Base-by-base conservation (phyloP, 2,888 invertebrate genomes). In the Steinernema hermaphroditum region DNA sequence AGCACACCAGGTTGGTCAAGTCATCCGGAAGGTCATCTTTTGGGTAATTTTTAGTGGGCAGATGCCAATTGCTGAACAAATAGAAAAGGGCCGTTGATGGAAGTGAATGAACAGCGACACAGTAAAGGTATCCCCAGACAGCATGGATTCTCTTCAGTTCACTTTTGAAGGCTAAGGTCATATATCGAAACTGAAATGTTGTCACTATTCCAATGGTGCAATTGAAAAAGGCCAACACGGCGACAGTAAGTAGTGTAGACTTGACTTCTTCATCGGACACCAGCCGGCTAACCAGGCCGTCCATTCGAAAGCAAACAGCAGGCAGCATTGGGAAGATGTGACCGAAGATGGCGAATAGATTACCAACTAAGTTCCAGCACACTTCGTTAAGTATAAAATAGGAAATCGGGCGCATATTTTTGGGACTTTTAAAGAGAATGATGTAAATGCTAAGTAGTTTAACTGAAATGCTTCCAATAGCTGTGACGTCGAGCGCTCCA, bases 101-200 rank as follows among this genome's bases (percentile, higher is more conserved):
- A 4, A 22, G 12, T 9, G 24, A 6, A 12, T 50, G 50, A 2
- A 50, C 1, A 12, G 6, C 12, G 50, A 50, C 24, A 12, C 50
- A 50, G 12, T 50, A 50, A 12, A 50, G 22, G 50, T 50, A 50
- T 19, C 50, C 50, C 50, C 50, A 50, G n/a, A n/a, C n/a, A n/a
- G n/a, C n/a, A n/a, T n/a, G n/a, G 24, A 50, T 24, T 8, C 9
- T 19, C 1, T 1, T 4, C 1, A 22, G 2, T 22, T 1, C 24
- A n/a, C 24, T 9, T 4, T 19, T 12, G 2, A 4, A 4, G 2
- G 9, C 16, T 4, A 46, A 4, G 4, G 8, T n/a, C 6, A 19
- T 4, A 19, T 46, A 46, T 4, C 46, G 46, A 46, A 16, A 46
- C 16, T 46, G 46, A 37, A 37, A 37, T 4, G 37, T 37, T 8